Percentiles rank a stretch among this genome's conserved stretches.
These are phyloP conservation scores for Bibio marci DNA, from an alignment of 2,888 invertebrate genomes.

Conservation along the genomic window DNA sequence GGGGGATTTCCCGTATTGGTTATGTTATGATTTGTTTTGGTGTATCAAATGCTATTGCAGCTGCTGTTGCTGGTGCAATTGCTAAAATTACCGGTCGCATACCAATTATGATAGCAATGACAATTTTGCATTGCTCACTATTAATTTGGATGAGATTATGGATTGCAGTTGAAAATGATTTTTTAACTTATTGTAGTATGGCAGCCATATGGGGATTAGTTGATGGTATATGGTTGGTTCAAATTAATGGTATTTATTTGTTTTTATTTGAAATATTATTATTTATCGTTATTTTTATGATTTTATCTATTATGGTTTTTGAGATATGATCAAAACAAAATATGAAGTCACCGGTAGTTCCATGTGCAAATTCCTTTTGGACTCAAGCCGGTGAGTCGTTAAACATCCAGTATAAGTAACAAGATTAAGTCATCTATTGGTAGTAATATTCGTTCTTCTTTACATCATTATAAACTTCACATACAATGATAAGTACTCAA, in stretches of 20 bases:
- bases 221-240: slow-evolving; percentile 83
- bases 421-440: too few species aligned
- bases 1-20: slow-evolving; percentile 81
- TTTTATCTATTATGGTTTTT: too few species aligned
- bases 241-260: slow-evolving; percentile 80
- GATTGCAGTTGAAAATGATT: slow-evolving; percentile 51
- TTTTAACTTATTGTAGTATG: slow-evolving; percentile 54
- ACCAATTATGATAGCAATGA: slow-evolving; percentile 59
- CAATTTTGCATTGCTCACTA: slow-evolving; percentile 50
- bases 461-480: too few species aligned
- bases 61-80: slow-evolving; percentile 60
- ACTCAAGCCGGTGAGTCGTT: too few species aligned
- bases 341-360: too few species aligned
- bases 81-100: slow-evolving; percentile 65
- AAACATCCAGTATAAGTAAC: too few species aligned
- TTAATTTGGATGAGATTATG: slow-evolving; percentile 51
- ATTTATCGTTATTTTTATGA: neutral
- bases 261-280: slow-evolving; percentile 8
- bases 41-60: slow-evolving; percentile 71
- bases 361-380: too few species aligned
- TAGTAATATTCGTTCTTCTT: too few species aligned
- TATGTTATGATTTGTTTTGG: slow-evolving; percentile 91
- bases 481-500: too few species aligned
- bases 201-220: slow-evolving; percentile 78
- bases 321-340: too few species aligned